Base-by-base conservation (phyloP, 2,113 vertebrate species). In the Apodemus speciosus region DNA sequence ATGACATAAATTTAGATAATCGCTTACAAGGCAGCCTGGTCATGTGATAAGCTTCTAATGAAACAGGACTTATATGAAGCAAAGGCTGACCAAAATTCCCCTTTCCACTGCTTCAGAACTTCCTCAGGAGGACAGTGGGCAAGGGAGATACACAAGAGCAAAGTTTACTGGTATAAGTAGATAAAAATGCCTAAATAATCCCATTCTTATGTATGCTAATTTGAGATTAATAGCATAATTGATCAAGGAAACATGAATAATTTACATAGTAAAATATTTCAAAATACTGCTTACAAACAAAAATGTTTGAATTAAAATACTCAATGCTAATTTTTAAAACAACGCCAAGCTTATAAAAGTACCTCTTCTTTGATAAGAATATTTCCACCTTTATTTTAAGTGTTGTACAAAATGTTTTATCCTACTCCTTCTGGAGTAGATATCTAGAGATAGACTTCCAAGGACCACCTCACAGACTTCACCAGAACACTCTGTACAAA, bases 271-370 rank as follows among this genome's bases (percentile, higher is more conserved):
- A 84, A 84, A 16, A 11, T 49, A 75, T 35, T 92, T 90, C 8
- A 51, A 90, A 90, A 64, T 35, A 79, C 76, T 85, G 35, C 66
- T 89, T 89, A n/a, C n/a, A 69, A 90, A 69, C 21, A 96, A 58
- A 81, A 53, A 25, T 85, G 4, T 73, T 92, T 93, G 16, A 4
- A 88, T 60, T 43, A 66, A 35, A 87, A 87, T 87, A 85, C 3
- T 49, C 80, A 23, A 71, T 88, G 23, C 20, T 91, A 69, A 66
- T 32, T 94, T n/a, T 84, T 75, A 18, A 85, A 93, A 91, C 32
- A 85, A 83, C 87, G 11, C 4, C 27, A 83, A 94, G 77, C 32
- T 18, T 14, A 32, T 40, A 20, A 73, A 84, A 89, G 10, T 60
- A 84, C 62, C 86, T 83, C 30, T 72, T 43, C 53, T 95, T 81